A percentile compares a stretch with the other conserved stretches of the same genome.
Evolutionary conservation across 2,888 invertebrate genomes (phyloP).

Genomic region (Heliconius ethilla): DNA sequence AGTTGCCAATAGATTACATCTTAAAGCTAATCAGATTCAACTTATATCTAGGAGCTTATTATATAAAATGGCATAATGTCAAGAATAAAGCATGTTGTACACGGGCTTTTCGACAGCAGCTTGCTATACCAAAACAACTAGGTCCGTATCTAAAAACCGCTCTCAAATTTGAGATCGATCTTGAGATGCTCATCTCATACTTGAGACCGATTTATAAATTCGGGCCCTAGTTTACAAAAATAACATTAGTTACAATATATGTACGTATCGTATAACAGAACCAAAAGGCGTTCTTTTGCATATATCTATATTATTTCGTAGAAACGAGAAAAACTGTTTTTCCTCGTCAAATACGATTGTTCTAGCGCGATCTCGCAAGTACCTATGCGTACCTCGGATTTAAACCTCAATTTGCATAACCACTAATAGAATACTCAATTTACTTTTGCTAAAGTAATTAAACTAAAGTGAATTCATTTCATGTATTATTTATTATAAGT

Average conservation of each 20-base stretch:
- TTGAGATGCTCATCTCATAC: too few relatives aligned
- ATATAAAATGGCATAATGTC: constrained; percentile 42
- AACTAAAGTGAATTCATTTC: constrained; percentile 16
- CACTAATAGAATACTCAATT: constrained; percentile 9
- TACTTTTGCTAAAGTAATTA: constrained; percentile 24
- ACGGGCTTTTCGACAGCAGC: not conserved
- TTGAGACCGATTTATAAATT: too few relatives aligned
- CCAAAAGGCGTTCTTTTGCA: not conserved
- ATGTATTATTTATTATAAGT: constrained; percentile 31
- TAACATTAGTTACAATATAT: not conserved
- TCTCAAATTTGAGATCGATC: too few relatives aligned
- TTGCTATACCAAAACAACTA: too few relatives aligned
- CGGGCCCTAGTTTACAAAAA: not conserved
- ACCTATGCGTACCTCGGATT: not conserved
- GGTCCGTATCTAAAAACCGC: too few relatives aligned
- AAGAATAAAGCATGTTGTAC: constrained; percentile 15
- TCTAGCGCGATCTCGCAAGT: not conserved
- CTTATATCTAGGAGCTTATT: constrained; percentile 42
- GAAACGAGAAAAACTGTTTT: not conserved
- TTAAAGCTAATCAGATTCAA: constrained; percentile 57
- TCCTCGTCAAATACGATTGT: not conserved
- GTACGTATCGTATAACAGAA: not conserved
- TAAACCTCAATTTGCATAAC: not conserved
- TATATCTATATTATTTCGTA: not conserved
- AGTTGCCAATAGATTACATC: constrained; percentile 44